Percentiles rank a stretch among this genome's conserved stretches.
Evolutionary conservation across 2,888 invertebrate genomes (phyloP).

Genomic region (Gymnosoma rotundatum): DNA sequence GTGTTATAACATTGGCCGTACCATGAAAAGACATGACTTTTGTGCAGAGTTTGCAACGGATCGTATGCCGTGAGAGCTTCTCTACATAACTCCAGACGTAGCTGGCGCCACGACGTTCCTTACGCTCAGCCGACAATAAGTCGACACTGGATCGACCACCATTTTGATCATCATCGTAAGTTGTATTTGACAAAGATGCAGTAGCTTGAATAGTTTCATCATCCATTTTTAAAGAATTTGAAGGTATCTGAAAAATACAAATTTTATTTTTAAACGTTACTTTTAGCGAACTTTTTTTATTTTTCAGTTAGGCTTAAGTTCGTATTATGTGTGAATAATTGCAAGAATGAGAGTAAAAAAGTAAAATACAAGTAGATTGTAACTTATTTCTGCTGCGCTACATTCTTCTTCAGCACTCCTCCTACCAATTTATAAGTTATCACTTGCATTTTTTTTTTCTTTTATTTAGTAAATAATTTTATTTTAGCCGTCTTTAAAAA

Average conservation of each 20-base stretch:
- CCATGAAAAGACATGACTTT: constrained; percentile 77
- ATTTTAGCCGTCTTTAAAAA: too few relatives aligned
- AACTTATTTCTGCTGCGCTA: too few relatives aligned
- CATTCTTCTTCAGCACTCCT: too few relatives aligned
- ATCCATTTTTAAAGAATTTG: constrained; percentile 53
- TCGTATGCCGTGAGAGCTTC: constrained; percentile 74
- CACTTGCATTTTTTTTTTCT: too few relatives aligned
- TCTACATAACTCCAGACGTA: constrained; percentile 78
- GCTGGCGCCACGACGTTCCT: constrained; percentile 75
- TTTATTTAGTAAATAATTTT: too few relatives aligned
- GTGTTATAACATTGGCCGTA: constrained; percentile 78
- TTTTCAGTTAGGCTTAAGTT: too few relatives aligned
- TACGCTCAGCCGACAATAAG: constrained; percentile 61
- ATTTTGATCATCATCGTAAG: constrained; percentile 57
- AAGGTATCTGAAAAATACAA: constrained; percentile 21
- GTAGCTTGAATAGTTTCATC: constrained; percentile 69
- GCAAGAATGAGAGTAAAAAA: too few relatives aligned
- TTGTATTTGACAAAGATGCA: constrained; percentile 57
- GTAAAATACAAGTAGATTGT: too few relatives aligned
- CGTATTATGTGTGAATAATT: too few relatives aligned
- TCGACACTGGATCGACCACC: constrained; percentile 59
- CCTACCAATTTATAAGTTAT: too few relatives aligned
- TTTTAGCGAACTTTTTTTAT: too few relatives aligned
- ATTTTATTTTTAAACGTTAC: background rate
- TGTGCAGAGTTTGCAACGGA: constrained; percentile 75